Base-by-base conservation (phyloP, 2,797 vertebrate species). In the Muraenolepis orangiensis region DNA sequence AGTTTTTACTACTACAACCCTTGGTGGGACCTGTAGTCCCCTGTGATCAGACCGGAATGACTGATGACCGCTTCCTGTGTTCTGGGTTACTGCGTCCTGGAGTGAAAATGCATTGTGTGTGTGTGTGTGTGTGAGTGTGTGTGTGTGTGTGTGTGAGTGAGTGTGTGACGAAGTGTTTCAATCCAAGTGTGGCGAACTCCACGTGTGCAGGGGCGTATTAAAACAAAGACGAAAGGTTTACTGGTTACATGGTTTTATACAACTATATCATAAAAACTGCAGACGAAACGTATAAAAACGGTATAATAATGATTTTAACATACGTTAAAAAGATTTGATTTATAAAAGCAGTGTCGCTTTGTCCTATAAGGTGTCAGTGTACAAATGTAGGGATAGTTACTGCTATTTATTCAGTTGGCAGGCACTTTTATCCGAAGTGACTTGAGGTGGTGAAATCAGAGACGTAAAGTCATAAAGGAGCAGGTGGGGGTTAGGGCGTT, bases 1-100 rank as follows among this genome's bases (percentile, higher is more conserved):
- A 29, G 64, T 66, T 66, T 26, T 66, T 66, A 29, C 64, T 28
- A 66, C 64, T 66, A 29, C 64, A 66, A 66, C 64, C 14, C 64
- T 28, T n/a, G 18, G 18, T 6, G 6, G 20, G 46, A n/a, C 46
- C 46, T 57, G 46, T n/a, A n/a, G 18, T 57, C 46, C 46, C 20
- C 40, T 14, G 20, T 57, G 46, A 34, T 8, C 32, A 8, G 32
- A 57, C 46, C 8, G 46, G 46, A 57, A 34, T 34, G 32, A 34
- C 32, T 34, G 32, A 57, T 57, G 46, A 57, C 46, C 46, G n/a
- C 46, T 57, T 57, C 20, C 3, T 57, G 46, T n/a, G 46, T 57
- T 57, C 46, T 57, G 46, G 46, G 46, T 23, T n/a, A 20, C 46
- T 57, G 16, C 7, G 20, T 57, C 46, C 46, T 57, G 20, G 16